Evolutionary conservation across 64 coral and sea anemone species (phyloP).

Genomic region (Orbicella faveolata): DNA sequence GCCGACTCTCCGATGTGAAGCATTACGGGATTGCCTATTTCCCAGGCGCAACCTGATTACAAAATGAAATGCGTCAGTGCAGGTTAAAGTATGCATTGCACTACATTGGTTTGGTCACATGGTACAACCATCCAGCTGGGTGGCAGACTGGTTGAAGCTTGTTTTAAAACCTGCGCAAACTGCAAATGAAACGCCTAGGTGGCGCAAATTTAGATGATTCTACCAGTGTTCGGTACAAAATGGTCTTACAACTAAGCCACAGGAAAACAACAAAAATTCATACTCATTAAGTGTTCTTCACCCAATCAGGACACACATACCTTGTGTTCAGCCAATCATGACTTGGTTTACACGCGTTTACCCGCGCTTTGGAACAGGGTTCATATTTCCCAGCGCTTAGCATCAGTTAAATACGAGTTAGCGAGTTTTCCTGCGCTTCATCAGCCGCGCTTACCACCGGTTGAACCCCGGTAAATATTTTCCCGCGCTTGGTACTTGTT

Average conservation of each 20-base stretch:
- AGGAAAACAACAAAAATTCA: no score
- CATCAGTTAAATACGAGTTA: not conserved
- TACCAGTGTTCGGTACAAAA: no score
- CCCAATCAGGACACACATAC: no score
- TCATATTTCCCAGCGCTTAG: not conserved
- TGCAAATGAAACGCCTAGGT: no score
- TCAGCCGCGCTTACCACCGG: not conserved
- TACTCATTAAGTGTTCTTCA: no score
- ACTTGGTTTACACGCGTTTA: no score
- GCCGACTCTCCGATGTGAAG: constrained; percentile 71
- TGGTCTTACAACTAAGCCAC: no score
- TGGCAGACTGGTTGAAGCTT: not conserved
- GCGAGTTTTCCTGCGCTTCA: not conserved
- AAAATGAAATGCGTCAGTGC: not conserved
- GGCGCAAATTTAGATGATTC: no score
- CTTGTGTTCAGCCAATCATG: no score
- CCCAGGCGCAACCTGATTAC: constrained; percentile 79
- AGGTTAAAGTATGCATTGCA: not conserved
- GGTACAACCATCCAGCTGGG: not conserved
- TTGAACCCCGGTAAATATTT: not conserved
- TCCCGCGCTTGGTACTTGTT: not conserved
- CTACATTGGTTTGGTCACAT: not conserved
- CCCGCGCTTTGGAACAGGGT: not conserved
- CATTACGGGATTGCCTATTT: constrained; percentile 78
- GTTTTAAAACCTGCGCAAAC: not conserved